Evolutionary conservation across 2,113 vertebrate genomes (phyloP).

Genomic region (Clarias gariepinus): DNA sequence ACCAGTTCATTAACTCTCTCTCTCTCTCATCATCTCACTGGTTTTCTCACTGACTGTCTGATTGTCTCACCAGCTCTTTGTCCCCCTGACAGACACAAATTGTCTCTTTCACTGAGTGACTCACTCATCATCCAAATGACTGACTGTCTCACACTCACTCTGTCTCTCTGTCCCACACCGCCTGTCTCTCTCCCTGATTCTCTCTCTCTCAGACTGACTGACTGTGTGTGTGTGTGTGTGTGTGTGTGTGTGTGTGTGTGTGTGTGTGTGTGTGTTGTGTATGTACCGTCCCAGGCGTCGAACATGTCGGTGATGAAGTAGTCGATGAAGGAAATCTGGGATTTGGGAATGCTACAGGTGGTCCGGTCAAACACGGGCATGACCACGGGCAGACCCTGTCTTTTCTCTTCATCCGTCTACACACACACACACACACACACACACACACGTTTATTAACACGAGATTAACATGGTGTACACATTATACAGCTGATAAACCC

Average conservation of each 20-base stretch:
- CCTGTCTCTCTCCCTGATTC: background rate
- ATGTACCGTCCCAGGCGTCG: constrained; percentile 97
- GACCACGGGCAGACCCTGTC: constrained; percentile 87
- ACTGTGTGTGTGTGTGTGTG: background rate
- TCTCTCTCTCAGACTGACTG: no score
- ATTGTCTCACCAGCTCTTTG: background rate
- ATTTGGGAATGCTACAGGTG: constrained; percentile 96
- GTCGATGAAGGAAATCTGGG: constrained; percentile 97
- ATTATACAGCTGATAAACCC: no score
- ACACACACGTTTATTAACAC: no score
- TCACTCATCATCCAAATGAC: background rate
- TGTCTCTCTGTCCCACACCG: no score
- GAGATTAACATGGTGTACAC: no score
- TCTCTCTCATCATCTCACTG: no score
- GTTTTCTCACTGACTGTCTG: no score
- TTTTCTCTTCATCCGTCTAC: constrained; percentile 97
- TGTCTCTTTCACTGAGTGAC: background rate
- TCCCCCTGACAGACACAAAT: background rate
- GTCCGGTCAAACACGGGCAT: constrained; percentile 98
- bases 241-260: constrained; percentile 1
- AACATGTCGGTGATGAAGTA: constrained; percentile 99
- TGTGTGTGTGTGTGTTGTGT: background rate
- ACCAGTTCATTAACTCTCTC: background rate
- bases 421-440: constrained; percentile 48
- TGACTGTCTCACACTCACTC: background rate